These are phyloP conservation scores for Epinephelus fuscoguttatus DNA, from an alignment of 2,113 vertebrate genomes.

Conservation along the genomic window DNA sequence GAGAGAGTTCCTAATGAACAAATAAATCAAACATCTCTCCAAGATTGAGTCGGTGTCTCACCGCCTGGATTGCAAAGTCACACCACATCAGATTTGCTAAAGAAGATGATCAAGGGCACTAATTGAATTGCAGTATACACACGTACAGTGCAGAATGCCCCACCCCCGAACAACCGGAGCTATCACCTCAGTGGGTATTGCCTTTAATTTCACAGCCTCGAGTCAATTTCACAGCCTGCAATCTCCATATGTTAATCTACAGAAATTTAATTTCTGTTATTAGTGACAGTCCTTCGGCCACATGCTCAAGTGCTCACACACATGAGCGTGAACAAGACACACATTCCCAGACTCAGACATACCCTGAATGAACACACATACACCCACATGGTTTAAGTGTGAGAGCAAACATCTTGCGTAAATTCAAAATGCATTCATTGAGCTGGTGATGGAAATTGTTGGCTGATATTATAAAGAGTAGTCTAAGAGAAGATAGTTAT, in stretches of 20 bases:
- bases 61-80: constrained; percentile 58
- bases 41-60: constrained; percentile 52
- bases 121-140: constrained; percentile 80
- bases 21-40: constrained; percentile 78
- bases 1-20: constrained; percentile 76
- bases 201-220: constrained; percentile 82
- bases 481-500: not conserved
- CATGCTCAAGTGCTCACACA: constrained; percentile 64
- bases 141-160: constrained; percentile 49
- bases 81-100: constrained; percentile 72
- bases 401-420: constrained; percentile 19
- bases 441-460: not conserved
- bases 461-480: constrained; percentile 16
- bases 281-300: constrained; percentile 73
- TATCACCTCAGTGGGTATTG: constrained; percentile 70
- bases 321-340: constrained; percentile 27
- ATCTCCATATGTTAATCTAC: constrained; percentile 80
- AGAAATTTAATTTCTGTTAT: constrained; percentile 76
- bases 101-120: constrained; percentile 79
- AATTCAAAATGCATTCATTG: constrained; percentile 5
- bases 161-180: constrained; percentile 67
- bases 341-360: constrained; percentile 31
- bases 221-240: constrained; percentile 81
- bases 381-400: constrained; percentile 38
- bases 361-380: constrained; percentile 29